A percentile compares a stretch with the other conserved stretches of the same genome.
Conservation (phyloP, 2,888 invertebrate genomes). For the Plutella xylostella region DNA sequence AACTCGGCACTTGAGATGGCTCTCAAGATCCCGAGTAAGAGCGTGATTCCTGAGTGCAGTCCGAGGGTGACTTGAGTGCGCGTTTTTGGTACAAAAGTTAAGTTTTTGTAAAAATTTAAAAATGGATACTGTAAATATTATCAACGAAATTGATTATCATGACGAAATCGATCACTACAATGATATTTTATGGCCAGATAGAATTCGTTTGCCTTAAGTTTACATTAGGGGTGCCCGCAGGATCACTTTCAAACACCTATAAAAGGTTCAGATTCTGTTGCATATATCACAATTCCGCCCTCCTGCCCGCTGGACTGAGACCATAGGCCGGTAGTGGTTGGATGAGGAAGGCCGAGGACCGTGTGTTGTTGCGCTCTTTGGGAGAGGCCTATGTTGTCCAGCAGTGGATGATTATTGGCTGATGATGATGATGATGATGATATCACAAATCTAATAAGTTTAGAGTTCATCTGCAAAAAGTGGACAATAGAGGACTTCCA, state of each 20-base stretch:
- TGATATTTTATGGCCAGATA: neutral
- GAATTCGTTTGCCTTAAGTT: neutral
- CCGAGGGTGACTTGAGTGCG: neutral
- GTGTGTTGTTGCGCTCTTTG: too few species aligned
- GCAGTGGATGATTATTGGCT: too few species aligned
- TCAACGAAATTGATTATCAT: neutral
- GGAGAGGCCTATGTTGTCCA: too few species aligned
- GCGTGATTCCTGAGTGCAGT: too few species aligned
- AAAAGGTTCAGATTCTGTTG: neutral
- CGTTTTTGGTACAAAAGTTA: neutral
- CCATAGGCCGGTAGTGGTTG: too few species aligned
- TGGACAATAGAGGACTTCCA: neutral
- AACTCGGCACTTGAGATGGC: neutral
- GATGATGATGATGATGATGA: too few species aligned
- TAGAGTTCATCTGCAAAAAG: neutral
- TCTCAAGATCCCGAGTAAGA: neutral
- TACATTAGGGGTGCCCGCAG: neutral
- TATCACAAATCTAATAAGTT: neutral
- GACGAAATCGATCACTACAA: neutral
- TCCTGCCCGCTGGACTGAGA: too few species aligned
- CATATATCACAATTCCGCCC: too few species aligned
- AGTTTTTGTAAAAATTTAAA: neutral
- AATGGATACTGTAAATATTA: neutral
- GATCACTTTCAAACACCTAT: neutral
- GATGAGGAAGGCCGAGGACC: too few species aligned